Evolutionary conservation across 2,888 invertebrate genomes (phyloP).

Genomic region (Blastobasis lacticolella): DNA sequence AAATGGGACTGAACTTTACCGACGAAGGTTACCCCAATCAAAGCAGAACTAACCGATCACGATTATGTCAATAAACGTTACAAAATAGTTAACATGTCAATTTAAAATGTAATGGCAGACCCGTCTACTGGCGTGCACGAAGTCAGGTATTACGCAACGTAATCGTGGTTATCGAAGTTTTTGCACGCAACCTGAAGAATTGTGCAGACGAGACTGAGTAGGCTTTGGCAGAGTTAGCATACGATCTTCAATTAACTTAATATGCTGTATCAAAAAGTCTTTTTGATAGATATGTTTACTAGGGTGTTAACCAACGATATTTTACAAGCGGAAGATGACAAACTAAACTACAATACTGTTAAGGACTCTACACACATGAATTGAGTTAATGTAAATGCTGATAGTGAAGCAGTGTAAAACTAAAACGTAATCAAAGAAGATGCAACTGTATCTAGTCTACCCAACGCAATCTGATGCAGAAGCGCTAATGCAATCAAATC

Average conservation of each 20-base stretch:
- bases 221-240: conserved; percentile 4
- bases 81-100: conserved; percentile 11
- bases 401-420: too few relatives aligned
- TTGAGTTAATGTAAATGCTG: too few relatives aligned
- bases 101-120: conserved; percentile 19
- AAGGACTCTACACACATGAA: too few relatives aligned
- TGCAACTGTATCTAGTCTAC: too few relatives aligned
- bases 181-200: conserved; percentile 4
- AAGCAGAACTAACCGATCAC: conserved; percentile 19
- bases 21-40: conserved; percentile 9
- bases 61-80: conserved; percentile 24
- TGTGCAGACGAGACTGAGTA: conserved; percentile 11
- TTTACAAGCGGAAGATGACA: too few relatives aligned
- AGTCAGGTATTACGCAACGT: conserved; percentile 12
- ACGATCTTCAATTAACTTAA: too few relatives aligned
- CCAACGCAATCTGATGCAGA: too few relatives aligned
- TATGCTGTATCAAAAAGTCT: too few relatives aligned
- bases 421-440: too few relatives aligned
- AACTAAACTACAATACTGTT: too few relatives aligned
- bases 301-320: too few relatives aligned
- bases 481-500: conserved; percentile 15
- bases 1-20: background rate
- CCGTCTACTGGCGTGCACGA: conserved; percentile 11
- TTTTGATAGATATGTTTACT: too few relatives aligned
- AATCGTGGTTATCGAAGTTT: conserved; percentile 9